phyloP scores from a whole-genome alignment of 1,140 invertebrate genomes.

The Gonatopus flavifemur region DNA sequence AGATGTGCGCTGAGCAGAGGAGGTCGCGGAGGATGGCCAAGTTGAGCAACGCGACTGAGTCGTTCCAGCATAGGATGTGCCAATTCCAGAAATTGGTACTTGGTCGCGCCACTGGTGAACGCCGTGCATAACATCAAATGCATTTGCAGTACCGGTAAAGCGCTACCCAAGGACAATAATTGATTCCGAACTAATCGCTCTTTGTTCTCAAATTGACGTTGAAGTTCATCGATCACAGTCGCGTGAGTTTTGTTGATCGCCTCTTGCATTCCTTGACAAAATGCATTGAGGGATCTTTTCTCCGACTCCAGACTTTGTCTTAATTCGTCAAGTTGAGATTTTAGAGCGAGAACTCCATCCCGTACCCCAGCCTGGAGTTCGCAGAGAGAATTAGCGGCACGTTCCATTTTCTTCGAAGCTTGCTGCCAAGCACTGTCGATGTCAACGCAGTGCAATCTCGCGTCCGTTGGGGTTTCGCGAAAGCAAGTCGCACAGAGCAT shows the following conservation, averaged over 20 bases:
- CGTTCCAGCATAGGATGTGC: conserved; percentile 69
- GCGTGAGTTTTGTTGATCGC: conserved; percentile 68
- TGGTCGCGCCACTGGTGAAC: conserved; percentile 68
- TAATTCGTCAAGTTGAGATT: conserved; percentile 67
- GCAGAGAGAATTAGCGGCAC: conserved; percentile 59
- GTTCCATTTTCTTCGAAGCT: conserved; percentile 67
- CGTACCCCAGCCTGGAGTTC: conserved; percentile 66
- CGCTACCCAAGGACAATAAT: conserved; percentile 61
- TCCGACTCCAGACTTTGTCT: conserved; percentile 67
- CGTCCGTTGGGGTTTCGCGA: conserved; percentile 67
- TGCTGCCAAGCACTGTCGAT: conserved; percentile 73
- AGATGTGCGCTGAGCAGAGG: conserved; percentile 47
- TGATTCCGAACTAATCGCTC: conserved; percentile 67
- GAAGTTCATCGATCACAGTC: conserved; percentile 65
- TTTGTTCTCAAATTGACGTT: conserved; percentile 69
- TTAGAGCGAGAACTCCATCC: conserved; percentile 67
- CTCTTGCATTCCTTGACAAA: conserved; percentile 70
- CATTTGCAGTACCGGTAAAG: conserved; percentile 67
- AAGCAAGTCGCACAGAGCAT: conserved; percentile 75
- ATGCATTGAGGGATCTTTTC: conserved; percentile 66
- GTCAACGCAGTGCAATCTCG: conserved; percentile 69
- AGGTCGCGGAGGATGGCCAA: conserved; percentile 68
- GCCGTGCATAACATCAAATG: conserved; percentile 69
- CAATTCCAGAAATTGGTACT: conserved; percentile 72
- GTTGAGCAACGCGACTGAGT: conserved; percentile 64